These are phyloP conservation scores for Elmis aenea DNA, from an alignment of 2,888 invertebrate species.

Conservation along the genomic window DNA sequence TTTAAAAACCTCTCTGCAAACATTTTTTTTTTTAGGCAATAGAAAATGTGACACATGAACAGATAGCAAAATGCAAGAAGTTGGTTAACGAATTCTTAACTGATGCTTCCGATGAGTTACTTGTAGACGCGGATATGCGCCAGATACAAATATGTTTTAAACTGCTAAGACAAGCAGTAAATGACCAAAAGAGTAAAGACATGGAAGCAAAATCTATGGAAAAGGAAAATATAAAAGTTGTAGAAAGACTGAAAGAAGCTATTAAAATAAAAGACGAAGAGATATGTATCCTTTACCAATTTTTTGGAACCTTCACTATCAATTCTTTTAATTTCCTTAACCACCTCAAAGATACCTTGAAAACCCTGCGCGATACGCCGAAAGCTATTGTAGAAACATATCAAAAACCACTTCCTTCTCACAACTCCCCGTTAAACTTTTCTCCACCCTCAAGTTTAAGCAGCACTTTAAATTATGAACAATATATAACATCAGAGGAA, in stretches of 20 bases:
- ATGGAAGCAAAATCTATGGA: constrained; percentile 4
- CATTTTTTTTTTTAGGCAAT: constrained; percentile 17
- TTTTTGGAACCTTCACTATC: neutral
- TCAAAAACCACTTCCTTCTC: no score
- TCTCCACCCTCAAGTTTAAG: no score
- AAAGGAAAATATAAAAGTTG: constrained; percentile 11
- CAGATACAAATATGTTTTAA: constrained; percentile 41
- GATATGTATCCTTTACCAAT: constrained; percentile 37
- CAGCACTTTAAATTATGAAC: no score
- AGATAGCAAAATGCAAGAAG: constrained; percentile 29
- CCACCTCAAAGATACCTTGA: neutral
- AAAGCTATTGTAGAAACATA: no score
- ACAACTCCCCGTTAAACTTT: no score
- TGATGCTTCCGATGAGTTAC: constrained; percentile 27
- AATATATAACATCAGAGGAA: neutral
- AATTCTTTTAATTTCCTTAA: constrained; percentile 1
- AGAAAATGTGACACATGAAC: constrained; percentile 24
- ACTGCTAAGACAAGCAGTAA: constrained; percentile 31
- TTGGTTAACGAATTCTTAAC: constrained; percentile 30
- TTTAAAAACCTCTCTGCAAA: no score
- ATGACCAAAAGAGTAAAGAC: constrained; percentile 12
- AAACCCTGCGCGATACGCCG: no score
- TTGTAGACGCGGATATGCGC: constrained; percentile 32
- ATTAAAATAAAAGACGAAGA: constrained; percentile 41
- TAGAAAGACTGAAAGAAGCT: constrained; percentile 36